Percentiles rank a stretch among this genome's conserved stretches.
Evolutionary conservation across 2,888 invertebrate genomes (phyloP).

Genomic region (Eilema depressum): DNA sequence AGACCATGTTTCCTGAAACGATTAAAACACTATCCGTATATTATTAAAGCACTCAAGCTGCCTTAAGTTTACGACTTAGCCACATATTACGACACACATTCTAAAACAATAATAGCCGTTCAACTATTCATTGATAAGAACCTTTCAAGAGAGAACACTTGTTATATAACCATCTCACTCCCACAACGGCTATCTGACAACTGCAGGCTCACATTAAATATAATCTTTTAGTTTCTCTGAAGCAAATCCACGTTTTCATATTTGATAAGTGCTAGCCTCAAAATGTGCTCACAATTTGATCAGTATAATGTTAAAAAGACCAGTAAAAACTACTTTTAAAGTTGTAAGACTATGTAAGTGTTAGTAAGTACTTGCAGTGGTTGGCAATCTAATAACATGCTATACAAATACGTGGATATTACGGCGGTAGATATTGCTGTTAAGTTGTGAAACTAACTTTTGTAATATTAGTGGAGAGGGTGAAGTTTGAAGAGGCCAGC

Average conservation of each 20-base stretch:
- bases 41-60: constrained; percentile 32
- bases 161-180: constrained; percentile 39
- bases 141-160: constrained; percentile 49
- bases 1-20: background rate
- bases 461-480: constrained; percentile 76
- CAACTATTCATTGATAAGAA: constrained; percentile 47
- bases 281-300: background rate
- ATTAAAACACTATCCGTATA: constrained; percentile 13
- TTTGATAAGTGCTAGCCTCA: constrained; percentile 10
- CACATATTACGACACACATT: constrained; percentile 27
- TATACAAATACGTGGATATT: constrained; percentile 52
- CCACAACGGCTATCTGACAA: constrained; percentile 42
- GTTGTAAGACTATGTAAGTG: constrained; percentile 32
- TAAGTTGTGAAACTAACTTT: constrained; percentile 74
- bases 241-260: constrained; percentile 11
- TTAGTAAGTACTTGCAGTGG: constrained; percentile 19
- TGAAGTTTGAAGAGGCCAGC: constrained; percentile 67
- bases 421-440: constrained; percentile 57
- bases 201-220: constrained; percentile 20
- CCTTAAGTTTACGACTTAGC: constrained; percentile 31
- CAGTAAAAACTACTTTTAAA: constrained; percentile 30
- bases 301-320: background rate
- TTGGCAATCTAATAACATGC: constrained; percentile 45
- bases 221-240: constrained; percentile 9
- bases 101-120: constrained; percentile 45